Percentiles rank a stretch among this genome's conserved stretches.
Evolutionary conservation across 1,140 invertebrate species (phyloP).

Genomic region (Lucilia cuprina): DNA sequence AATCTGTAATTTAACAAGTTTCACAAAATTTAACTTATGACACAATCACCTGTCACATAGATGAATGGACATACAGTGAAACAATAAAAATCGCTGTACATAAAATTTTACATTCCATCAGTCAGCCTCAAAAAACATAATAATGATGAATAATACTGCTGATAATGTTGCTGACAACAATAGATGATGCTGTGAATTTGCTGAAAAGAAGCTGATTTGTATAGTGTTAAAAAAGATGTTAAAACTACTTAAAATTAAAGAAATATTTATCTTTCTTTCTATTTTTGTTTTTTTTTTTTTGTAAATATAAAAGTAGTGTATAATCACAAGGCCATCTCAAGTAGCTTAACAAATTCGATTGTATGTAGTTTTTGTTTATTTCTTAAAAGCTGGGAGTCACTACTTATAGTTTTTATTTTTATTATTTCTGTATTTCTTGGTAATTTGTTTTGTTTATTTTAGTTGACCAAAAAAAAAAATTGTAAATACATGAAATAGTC

Average conservation of each 20-base stretch:
- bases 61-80: not conserved
- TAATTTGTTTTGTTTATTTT: too few species aligned
- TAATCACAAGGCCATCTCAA: conserved; percentile 6
- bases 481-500: too few species aligned
- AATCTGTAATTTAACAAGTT: not conserved
- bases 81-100: not conserved
- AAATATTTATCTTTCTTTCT: not conserved
- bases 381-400: too few species aligned
- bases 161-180: not conserved
- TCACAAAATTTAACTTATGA: not conserved
- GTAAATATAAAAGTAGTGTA: not conserved
- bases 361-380: not conserved
- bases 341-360: conserved; percentile 1
- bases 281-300: too few species aligned
- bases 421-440: too few species aligned
- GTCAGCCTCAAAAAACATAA: not conserved
- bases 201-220: not conserved
- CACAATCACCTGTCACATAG: not conserved
- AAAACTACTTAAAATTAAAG: not conserved
- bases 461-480: too few species aligned
- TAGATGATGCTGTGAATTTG: not conserved
- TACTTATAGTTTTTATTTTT: too few species aligned
- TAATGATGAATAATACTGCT: not conserved
- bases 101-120: not conserved
- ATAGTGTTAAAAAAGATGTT: not conserved